Conservation (phyloP, 2,888 invertebrate species). For the Apotomis turbidana region DNA sequence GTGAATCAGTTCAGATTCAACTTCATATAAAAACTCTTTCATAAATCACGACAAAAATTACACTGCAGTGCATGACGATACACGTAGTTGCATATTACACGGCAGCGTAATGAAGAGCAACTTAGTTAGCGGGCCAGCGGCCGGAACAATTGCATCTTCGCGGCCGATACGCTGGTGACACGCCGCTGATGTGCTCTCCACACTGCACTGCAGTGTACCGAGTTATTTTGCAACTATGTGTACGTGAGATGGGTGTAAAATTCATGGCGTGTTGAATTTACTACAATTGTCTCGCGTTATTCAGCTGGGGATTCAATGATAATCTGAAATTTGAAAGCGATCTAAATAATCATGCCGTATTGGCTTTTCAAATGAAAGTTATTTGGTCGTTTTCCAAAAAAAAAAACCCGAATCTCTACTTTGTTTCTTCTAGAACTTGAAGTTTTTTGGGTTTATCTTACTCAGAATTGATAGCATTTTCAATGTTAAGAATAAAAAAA, state of each 20-base stretch:
- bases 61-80: not conserved
- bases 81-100: constrained; percentile 45
- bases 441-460: no score
- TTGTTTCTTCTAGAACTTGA: no score
- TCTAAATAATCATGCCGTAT: no score
- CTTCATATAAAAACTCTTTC: not conserved
- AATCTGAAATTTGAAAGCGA: no score
- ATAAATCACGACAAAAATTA: not conserved
- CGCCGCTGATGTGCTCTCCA: constrained; percentile 45
- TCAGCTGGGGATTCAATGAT: not conserved
- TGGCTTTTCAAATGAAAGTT: no score
- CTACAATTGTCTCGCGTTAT: not conserved
- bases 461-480: no score
- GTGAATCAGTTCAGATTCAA: not conserved
- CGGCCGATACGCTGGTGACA: constrained; percentile 43
- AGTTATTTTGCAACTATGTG: constrained; percentile 5
- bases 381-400: no score
- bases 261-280: not conserved
- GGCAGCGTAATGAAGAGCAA: constrained; percentile 74
- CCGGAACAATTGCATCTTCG: constrained; percentile 83
- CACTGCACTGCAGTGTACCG: constrained; percentile 40
- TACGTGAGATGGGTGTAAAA: not conserved
- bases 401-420: no score
- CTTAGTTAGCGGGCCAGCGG: constrained; percentile 77
- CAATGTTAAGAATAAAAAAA: no score